Percentiles rank a stretch among this genome's conserved stretches.
Evolutionary conservation across 2,888 invertebrate genomes (phyloP).

Genomic region (Cetonia aurata): DNA sequence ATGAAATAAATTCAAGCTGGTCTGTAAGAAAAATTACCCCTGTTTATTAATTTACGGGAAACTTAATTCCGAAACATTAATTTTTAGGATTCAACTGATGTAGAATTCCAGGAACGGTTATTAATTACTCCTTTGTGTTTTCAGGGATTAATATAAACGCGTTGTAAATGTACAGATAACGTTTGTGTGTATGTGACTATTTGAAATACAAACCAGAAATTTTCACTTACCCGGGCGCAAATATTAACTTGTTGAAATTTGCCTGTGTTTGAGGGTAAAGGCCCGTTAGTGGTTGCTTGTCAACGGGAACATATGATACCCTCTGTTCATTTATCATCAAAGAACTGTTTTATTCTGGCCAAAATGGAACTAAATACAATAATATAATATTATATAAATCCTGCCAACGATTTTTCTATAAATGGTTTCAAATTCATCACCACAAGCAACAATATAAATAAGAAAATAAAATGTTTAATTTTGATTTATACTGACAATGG

Average conservation of each 20-base stretch:
- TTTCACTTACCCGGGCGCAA: too few species aligned
- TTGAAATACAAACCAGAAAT: too few species aligned
- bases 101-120: not conserved
- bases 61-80: slow-evolving; percentile 5
- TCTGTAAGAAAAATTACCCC: slow-evolving; percentile 7
- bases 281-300: too few species aligned
- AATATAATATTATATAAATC: not conserved
- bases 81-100: not conserved
- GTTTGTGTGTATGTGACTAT: too few species aligned
- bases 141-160: not conserved
- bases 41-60: slow-evolving; percentile 12
- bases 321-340: too few species aligned
- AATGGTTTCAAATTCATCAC: not conserved
- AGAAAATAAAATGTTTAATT: too few species aligned
- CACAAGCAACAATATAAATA: too few species aligned
- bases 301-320: too few species aligned
- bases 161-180: too few species aligned
- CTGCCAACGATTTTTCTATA: not conserved
- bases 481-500: too few species aligned
- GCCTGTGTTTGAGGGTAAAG: too few species aligned
- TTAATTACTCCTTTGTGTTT: not conserved
- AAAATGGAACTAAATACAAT: not conserved
- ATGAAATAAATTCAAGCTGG: slow-evolving; percentile 12
- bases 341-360: not conserved
- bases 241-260: too few species aligned